Base-by-base conservation (phyloP, 2,888 invertebrate species). In the Eupelmus urozonus region DNA sequence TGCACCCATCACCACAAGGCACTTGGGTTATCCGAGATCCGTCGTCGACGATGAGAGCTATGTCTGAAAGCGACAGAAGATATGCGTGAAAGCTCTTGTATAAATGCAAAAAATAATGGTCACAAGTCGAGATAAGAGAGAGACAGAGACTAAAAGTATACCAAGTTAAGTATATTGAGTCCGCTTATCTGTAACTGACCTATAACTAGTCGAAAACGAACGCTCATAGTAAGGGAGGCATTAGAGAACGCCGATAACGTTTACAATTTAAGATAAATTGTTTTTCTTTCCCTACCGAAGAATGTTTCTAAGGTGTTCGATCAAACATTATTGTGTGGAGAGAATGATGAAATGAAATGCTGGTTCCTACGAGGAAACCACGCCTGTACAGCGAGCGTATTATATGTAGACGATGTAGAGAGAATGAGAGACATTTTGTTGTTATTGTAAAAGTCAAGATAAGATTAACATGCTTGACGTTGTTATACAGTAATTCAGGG, bases 11-110 rank as follows among this genome's bases (percentile, higher is more conserved):
- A 53, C 89, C 71, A 85, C 86, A 40, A 85, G 88, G 78, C 89
- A 88, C 80, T 80, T 89, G 69, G 88, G 88, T 25, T 88, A 87
- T 79, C 83, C 86, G 16, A 85, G 89, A 83, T 89, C 89, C 45
- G 85, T 89, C 80, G 86, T 88, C 53, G 89, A 89, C 75, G 89
- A 90, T 76, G 89, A 90, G 77, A 90, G 89, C 78, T 90, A 89
- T 80, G 89, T 90, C 69, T 90, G 85, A 88, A 69, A 45, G 1
- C 18, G 9, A 20, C 0, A 11, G 25, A 16, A 63, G 45, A 49
- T 18, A 20, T 7, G 18, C 0, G 2, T 11, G 25, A 16, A 1
- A 45, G 25, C 55, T 69, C 63, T 57, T 69, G 55, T 34, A 55
- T 53, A 27, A 55, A 49, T 60, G n/a, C n/a, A 34, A 60, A 29